These are phyloP conservation scores for Hippocampus mohnikei DNA, from an alignment of 2,113 vertebrate species.

Conservation along the genomic window DNA sequence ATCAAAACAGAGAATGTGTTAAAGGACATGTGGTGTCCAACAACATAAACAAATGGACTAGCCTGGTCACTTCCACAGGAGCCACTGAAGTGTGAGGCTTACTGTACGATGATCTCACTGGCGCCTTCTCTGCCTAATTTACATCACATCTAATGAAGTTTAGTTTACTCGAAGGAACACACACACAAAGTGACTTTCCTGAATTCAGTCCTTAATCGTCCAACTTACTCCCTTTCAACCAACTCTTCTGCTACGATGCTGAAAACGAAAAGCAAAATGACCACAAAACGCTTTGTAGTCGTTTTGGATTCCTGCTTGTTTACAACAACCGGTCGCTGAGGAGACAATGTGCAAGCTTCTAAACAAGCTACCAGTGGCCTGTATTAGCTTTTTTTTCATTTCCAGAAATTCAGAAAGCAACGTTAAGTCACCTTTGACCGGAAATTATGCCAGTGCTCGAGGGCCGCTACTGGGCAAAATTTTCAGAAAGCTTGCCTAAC, in stretches of 20 bases:
- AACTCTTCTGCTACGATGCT: conserved; percentile 10
- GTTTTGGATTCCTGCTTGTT: not conserved
- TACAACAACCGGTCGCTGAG: not conserved
- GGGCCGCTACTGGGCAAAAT: not conserved
- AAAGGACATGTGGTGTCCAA: conserved; percentile 3
- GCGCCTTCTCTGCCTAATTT: conserved; percentile 51
- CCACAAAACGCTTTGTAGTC: not conserved
- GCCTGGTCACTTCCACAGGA: conserved; percentile 26
- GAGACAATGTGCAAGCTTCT: not conserved
- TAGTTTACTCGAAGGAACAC: conserved; percentile 47
- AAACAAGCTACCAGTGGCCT: not conserved
- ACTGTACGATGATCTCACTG: conserved; percentile 22
- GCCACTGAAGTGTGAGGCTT: conserved; percentile 46
- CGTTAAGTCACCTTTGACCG: not conserved
- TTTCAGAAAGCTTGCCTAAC: not conserved
- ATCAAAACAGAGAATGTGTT: not conserved
- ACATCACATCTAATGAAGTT: conserved; percentile 50
- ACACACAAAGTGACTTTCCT: conserved; percentile 20
- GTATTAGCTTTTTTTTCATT: not conserved
- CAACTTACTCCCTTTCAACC: conserved; percentile 2
- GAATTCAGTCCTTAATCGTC: conserved; percentile 24
- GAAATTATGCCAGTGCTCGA: not conserved
- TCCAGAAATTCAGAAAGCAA: not conserved
- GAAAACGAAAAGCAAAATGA: conserved; percentile 17
- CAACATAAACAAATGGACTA: conserved; percentile 37